Base-by-base conservation (phyloP, 2,797 vertebrate genomes). In the Sebastes oblongus region DNA sequence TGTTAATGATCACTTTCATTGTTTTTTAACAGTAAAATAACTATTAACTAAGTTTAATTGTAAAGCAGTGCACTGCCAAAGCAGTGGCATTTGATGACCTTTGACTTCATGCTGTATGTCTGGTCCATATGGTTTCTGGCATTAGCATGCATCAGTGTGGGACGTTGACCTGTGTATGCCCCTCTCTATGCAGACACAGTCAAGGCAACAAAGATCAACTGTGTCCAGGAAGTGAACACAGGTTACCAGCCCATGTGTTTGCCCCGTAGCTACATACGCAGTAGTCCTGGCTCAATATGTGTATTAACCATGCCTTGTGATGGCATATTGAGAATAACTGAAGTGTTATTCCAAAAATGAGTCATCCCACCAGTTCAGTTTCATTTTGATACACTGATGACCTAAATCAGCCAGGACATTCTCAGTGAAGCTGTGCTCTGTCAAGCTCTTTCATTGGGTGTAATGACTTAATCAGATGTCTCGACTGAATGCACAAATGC, bases 221-320 rank as follows among this genome's bases (percentile, higher is more conserved):
- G 78, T 83, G 61, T 64, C 58, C 36, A 22, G 61, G 64, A 72
- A 69, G 60, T 32, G 20, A 75, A 67, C 69, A 25, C 14, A 20
- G 54, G 42, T 56, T 55, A 72, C 75, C 29, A 30, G 29, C 72
- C 60, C 86, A 84, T 81, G 85, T 82, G 81, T 72, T 90, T 72
- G 46, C 81, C 84, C 72, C 11, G 16, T 2, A 60, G 84, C 68
- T 55, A 54, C 24, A 50, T 65, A n/a, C 2, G 2, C 70, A 64
- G 32, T 66, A 18, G 50, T 30, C 61, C 72, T 66, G 39, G 32
- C 55, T 86, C 50, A 29, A 22, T 80, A 55, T 70, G 54, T 50
- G n/a, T 71, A 59, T 72, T 83, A 50, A 78, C 56, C 10, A 34
- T 46, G 50, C 73, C 83, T 80, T 88, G 82, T 84, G 79, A 83